A percentile compares a stretch with the other conserved stretches of the same genome.
These are phyloP conservation scores for Clupea harengus DNA, from an alignment of 2,113 vertebrate species.

Conservation along the genomic window DNA sequence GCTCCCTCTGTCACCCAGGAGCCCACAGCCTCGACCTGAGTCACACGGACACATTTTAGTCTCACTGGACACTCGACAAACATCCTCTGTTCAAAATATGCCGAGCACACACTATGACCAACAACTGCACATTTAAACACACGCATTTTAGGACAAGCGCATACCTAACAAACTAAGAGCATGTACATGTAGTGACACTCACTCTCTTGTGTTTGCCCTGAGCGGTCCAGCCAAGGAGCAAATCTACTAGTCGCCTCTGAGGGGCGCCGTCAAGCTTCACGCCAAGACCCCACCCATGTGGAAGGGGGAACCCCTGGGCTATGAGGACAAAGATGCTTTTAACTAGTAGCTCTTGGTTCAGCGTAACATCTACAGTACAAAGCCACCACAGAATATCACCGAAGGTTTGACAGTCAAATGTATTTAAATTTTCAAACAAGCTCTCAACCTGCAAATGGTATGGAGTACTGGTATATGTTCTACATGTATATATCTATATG, in stretches of 20 bases:
- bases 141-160: background rate
- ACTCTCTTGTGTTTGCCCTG: conserved; percentile 66
- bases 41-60: background rate
- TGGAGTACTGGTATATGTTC: no score
- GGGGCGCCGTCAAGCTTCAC: conserved; percentile 59
- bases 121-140: background rate
- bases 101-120: background rate
- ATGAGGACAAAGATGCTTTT: background rate
- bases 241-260: conserved; percentile 53
- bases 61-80: conserved; percentile 13
- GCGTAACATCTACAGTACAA: no score
- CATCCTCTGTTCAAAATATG: background rate
- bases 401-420: no score
- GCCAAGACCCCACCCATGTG: conserved; percentile 59
- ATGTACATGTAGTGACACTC: conserved; percentile 11
- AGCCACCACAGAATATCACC: no score
- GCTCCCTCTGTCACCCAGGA: conserved; percentile 63
- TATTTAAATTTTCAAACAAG: no score
- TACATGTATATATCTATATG: background rate
- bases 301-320: conserved; percentile 69
- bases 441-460: no score
- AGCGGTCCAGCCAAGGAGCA: conserved; percentile 70
- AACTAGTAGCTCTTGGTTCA: no score
- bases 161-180: background rate
- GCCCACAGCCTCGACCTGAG: conserved; percentile 66